Base-by-base conservation (phyloP, 1,140 invertebrate genomes). In the Pogonognathellus flavescens region DNA sequence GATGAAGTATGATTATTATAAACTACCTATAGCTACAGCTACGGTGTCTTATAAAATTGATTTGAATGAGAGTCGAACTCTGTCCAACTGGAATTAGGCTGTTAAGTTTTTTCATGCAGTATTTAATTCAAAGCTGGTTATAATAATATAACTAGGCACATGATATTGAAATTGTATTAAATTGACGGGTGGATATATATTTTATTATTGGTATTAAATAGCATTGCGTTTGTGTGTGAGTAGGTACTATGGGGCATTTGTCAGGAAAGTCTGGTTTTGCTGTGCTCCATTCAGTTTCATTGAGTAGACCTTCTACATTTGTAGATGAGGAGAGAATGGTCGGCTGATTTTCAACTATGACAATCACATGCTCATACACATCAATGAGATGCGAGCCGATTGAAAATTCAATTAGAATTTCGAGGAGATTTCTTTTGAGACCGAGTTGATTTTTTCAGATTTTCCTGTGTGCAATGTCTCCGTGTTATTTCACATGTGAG, bases 371-470 rank as follows among this genome's bases (percentile, higher is more conserved):
- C 57, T 50, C 82, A 66, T 83, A 60, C 57, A 83, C 57, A 62
- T 55, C 55, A 50, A 60, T 66, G 82, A 60, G 60, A 80, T 85
- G 53, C 72, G 53, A 22, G 31, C n/a, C 60, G 82, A 88, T 88
- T 85, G 70, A 84, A 84, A 87, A 86, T 88, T 87, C 86, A 85
- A 88, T 89, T 87, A 88, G 85, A 88, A 84, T 85, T 87, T 87
- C 66, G 66, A 60, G 70, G 66, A 82, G 60, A 53, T 82, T 85
- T 84, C 49, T 82, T 85, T 70, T 82, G 66, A 85, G 57, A 41
- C 57, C 20, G 76, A 55, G 70, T 84, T 57, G 86, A 84, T 87
- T 82, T 84, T 85, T 84, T 82, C 84, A 80, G 57, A 85, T 85
- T 81, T 85, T 22, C 20, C 50, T 60, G 66, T 49, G 50, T 59